Evolutionary conservation across 2,113 vertebrate genomes (phyloP).

Genomic region (Agelaius tricolor): DNA sequence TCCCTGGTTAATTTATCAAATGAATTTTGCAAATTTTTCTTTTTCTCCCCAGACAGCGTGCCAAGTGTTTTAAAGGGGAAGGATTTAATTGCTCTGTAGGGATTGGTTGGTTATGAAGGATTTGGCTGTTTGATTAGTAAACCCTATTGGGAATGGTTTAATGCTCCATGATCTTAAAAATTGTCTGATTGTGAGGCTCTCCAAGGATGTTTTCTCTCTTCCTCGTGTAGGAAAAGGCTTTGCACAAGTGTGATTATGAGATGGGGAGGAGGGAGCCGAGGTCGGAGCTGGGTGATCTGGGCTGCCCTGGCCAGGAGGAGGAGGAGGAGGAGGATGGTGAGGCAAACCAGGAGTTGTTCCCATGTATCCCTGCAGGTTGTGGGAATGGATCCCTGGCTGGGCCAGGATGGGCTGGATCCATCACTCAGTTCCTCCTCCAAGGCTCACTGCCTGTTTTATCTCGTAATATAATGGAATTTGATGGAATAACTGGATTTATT

Average conservation of each 20-base stretch:
- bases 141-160: constrained; percentile 98
- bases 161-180: constrained; percentile 99
- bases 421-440: not conserved
- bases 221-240: constrained; percentile 81
- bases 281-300: constrained; percentile 30
- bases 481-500: not conserved
- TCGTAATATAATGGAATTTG: not conserved
- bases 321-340: not conserved
- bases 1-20: constrained; percentile 94
- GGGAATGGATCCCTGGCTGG: not conserved
- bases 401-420: not conserved
- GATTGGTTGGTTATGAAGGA: constrained; percentile 99
- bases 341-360: not conserved
- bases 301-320: not conserved
- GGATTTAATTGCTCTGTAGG: constrained; percentile 99
- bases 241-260: constrained; percentile 85
- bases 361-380: not conserved
- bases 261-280: constrained; percentile 23
- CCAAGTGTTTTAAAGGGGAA: constrained; percentile 99
- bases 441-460: not conserved
- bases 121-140: constrained; percentile 99
- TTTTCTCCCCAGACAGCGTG: constrained; percentile 91
- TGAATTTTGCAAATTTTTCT: constrained; percentile 91
- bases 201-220: constrained; percentile 82
- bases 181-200: constrained; percentile 96